A percentile compares a stretch with the other conserved stretches of the same genome.
These are phyloP conservation scores for Erebia ligea DNA, from an alignment of 2,888 invertebrate species.

Conservation along the genomic window DNA sequence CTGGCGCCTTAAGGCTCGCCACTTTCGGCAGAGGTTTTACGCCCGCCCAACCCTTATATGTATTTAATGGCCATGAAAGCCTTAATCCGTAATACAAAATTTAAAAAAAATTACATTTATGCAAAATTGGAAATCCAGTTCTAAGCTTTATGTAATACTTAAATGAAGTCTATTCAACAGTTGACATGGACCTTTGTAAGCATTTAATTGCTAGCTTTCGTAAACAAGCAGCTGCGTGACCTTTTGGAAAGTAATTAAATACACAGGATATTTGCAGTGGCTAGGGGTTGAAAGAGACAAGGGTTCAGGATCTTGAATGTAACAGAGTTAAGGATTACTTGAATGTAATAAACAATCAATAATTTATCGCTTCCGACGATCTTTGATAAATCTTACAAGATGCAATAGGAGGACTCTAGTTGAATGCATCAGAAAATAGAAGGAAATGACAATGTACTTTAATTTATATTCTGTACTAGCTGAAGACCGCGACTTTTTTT, in stretches of 20 bases:
- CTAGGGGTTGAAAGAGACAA: background rate
- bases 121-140: too few species aligned
- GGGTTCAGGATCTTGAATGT: background rate
- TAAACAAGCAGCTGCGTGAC: background rate
- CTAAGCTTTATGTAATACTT: too few species aligned
- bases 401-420: background rate
- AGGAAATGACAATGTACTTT: too few species aligned
- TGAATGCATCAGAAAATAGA: background rate
- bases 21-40: too few species aligned
- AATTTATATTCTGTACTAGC: too few species aligned
- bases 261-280: conserved; percentile 3
- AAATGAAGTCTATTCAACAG: too few species aligned
- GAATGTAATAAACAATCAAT: background rate
- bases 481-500: too few species aligned
- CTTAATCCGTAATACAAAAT: too few species aligned
- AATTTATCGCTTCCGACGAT: background rate
- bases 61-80: too few species aligned
- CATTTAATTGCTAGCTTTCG: background rate
- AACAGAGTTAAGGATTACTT: background rate
- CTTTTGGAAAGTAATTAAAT: conserved; percentile 4
- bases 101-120: too few species aligned
- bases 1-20: too few species aligned
- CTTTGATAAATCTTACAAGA: background rate
- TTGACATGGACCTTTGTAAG: background rate
- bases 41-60: too few species aligned